Evolutionary conservation across 2,113 vertebrate species (phyloP), one percentile per base, ranked within the genome.

Genomic region (Carassius gibelio): DNA sequence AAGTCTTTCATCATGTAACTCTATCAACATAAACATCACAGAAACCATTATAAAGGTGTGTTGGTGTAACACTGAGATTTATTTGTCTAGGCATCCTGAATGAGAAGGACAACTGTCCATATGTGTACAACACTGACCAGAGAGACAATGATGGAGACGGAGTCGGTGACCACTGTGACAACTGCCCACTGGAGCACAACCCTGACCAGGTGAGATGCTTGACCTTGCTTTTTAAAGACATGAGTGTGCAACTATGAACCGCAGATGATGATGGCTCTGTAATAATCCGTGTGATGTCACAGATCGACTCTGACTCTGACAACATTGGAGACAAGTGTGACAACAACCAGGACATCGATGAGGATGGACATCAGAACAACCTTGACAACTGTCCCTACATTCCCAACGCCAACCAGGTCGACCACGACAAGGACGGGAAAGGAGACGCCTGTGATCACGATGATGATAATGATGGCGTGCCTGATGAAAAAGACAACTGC

Each of bases 361-460:
- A 99, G 88, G 98, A 99, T 2, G 98, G 98, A 36, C 98, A 99
- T 93, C 98, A 99, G 93, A 99, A 99, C 94, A 99, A 99, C 84
- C 93, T 99, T 91, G 98, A 99, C 94, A 99, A 99, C 90, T 99
- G 98, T 77, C 98, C 98, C n/a, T 99, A 99, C 61, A 96, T 99
- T 85, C 90, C 98, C 45, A 99, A 99, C 34, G 95, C 98, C 83
- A 99, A 99, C 93, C 98, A 99, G 92, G 98, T 94, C 1, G 98
- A 99, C 90, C 98, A 99, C 0, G 98, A 99, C 88, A 99, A 99
- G 85, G 98, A 99, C 30, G 98, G 98, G 89, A 99, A 98, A 92
- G 98, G 98, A 45, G 98, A 99, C 8, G 98, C 96, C 87, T 99
- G 98, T 59, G 98, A 99, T 92, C 96, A 98, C 0, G 98, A 99